A percentile compares a stretch with the other conserved stretches of the same genome.
phyloP scores from a whole-genome alignment of 2,888 invertebrate genomes.

The Flabesymbios commensalis region DNA sequence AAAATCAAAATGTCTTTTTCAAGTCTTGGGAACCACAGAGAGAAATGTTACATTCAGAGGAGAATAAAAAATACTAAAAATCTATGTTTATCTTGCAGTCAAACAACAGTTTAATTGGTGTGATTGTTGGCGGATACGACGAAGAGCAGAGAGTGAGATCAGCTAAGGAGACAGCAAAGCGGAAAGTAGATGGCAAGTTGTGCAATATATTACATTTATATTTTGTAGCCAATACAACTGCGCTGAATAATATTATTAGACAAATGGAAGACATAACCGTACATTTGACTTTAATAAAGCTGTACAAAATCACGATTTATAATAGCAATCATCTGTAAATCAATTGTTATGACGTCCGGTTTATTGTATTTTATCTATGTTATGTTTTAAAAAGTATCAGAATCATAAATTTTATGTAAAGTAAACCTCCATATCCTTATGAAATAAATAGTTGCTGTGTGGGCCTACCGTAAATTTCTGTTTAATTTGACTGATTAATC shows the following conservation, averaged over 20 bases:
- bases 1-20: too few species aligned
- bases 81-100: too few species aligned
- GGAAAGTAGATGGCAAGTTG: slow-evolving; percentile 64
- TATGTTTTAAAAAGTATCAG: too few species aligned
- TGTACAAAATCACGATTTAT: too few species aligned
- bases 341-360: too few species aligned
- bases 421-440: background rate
- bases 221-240: background rate
- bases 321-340: too few species aligned
- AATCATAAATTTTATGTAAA: slow-evolving; percentile 1
- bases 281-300: too few species aligned
- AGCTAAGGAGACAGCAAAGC: slow-evolving; percentile 68
- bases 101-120: slow-evolving; percentile 68
- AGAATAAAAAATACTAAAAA: too few species aligned
- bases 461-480: background rate
- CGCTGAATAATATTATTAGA: background rate
- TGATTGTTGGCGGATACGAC: slow-evolving; percentile 77
- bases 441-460: background rate
- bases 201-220: too few species aligned
- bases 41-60: too few species aligned
- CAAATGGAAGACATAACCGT: background rate
- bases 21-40: too few species aligned
- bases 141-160: slow-evolving; percentile 70
- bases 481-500: background rate
- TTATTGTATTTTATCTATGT: too few species aligned